A percentile compares a stretch with the other conserved stretches of the same genome.
Evolutionary conservation across 2,888 invertebrate species (phyloP).

Genomic region (Dryobotodes eremita): DNA sequence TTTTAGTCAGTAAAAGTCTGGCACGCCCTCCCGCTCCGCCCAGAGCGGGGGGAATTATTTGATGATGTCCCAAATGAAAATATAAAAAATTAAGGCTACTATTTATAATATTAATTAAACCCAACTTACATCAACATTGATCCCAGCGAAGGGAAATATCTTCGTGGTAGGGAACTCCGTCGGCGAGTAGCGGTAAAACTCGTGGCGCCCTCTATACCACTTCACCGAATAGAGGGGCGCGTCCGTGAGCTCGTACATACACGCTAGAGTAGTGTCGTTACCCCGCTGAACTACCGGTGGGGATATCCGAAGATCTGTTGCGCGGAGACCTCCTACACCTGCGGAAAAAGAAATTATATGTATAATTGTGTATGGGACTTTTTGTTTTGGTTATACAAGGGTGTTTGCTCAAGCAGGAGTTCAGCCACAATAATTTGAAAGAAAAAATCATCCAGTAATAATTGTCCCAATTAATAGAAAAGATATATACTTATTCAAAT

Average conservation of each 20-base stretch:
- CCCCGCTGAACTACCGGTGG: constrained; percentile 92
- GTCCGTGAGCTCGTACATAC: constrained; percentile 92
- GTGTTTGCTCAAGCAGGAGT: too few relatives aligned
- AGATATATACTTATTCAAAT: too few relatives aligned
- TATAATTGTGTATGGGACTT: not conserved
- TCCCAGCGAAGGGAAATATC: constrained; percentile 92
- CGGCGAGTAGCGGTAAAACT: constrained; percentile 92
- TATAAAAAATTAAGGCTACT: too few relatives aligned
- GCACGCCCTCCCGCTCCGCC: too few relatives aligned
- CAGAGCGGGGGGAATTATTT: too few relatives aligned
- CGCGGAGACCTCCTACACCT: constrained; percentile 89
- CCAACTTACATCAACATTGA: constrained; percentile 92
- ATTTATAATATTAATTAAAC: not conserved
- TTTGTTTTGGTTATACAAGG: too few relatives aligned
- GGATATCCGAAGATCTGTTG: constrained; percentile 90
- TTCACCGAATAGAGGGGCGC: constrained; percentile 93
- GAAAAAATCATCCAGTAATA: too few relatives aligned
- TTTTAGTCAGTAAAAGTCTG: too few relatives aligned
- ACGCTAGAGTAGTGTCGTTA: constrained; percentile 91
- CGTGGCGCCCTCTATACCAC: constrained; percentile 93
- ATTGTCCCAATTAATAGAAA: too few relatives aligned
- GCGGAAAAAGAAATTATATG: constrained; percentile 35
- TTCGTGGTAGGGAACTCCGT: constrained; percentile 92
- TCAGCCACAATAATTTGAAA: too few relatives aligned
- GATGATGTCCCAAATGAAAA: too few relatives aligned